Evolutionary conservation across 2,113 vertebrate genomes (phyloP), one percentile per base, ranked within the genome.

Genomic region (Bombycilla garrulus): DNA sequence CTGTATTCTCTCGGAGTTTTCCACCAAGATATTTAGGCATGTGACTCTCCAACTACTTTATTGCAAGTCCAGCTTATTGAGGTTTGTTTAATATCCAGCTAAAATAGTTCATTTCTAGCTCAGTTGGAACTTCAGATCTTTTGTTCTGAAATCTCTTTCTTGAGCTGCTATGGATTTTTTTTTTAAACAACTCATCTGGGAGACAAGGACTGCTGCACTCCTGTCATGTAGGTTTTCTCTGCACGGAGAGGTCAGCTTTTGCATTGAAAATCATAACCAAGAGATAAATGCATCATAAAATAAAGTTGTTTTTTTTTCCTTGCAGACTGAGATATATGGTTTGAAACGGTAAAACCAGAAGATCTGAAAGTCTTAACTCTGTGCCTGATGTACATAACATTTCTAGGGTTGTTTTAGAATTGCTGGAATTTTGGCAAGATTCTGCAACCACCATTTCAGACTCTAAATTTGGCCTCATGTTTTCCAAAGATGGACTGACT

Each of bases 61-160:
- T 96, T 96, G 88, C 79, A 91, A 88, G 91, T 88, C 65, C 58
- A 88, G 40, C 26, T 87, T 65, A 58, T 8, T 80, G 42, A 90
- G 76, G 42, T 92, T 93, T 96, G 93, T 94, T 95, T 93, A 82
- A 90, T n/a, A 70, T 66, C 36, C 64, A 73, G n/a, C 35, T 91
- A 73, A 82, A 82, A 66, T 25, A 16, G 38, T 38, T 90, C 9
- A 45, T 90, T 93, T 91, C 60, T 81, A 81, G 72, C 88, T 83
- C 85, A 83, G 71, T 2, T 90, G 71, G 79, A 93, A 76, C 42
- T 72, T 91, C 65, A 94, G 82, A 70, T 82, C 92, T 83, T 95
- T 95, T 93, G 85, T 96, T 96, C 60, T 66, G 66, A 77, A 81
- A 80, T 35, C 71, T 11, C 35, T 74, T 92, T 78, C 76, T 91